Base-by-base conservation (phyloP, 2,888 invertebrate species). In the Flabesymbios commensalis region DNA sequence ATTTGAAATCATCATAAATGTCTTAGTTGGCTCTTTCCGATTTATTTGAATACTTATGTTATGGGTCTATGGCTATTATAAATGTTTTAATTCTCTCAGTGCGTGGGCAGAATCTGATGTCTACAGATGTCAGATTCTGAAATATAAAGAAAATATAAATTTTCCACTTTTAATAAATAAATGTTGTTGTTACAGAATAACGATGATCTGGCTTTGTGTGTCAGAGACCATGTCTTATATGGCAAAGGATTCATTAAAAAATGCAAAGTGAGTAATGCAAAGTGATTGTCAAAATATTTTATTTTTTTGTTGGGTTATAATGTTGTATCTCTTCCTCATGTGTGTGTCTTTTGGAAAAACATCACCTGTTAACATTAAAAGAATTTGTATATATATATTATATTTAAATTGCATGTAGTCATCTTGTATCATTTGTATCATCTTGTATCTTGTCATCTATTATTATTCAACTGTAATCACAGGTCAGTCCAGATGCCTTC, bases 401-500 rank as follows among this genome's bases (percentile, higher is more conserved):
- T n/a, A n/a, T n/a, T 43, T 22, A 7, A 7, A 10, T 22, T 43
- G 24, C 24, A 43, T 17, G 45, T 49, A 28, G 14, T 14, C 1
- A 48, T 10, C 29, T 49, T 29, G 19, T 14, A 10, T 28, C 32
- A 2, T 10, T 19, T 31, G 29, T 3, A 14, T 39, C 14, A 39
- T 52, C 7, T 54, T 24, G 24, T 14, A 5, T 10, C n/a, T n/a
- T n/a, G n/a, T n/a, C n/a, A n/a, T n/a, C n/a, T n/a, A n/a, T n/a
- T n/a, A n/a, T n/a, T n/a, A n/a, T n/a, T n/a, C n/a, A 14, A 3
- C 10, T 29, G 14, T 39, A 36, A 32, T 64, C 63, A 3, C 63
- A 81, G 81, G 75, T 83, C 19, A 84, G 84, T 61, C 85, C 85
- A n/a, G 85, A 85, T 75, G 85, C 85, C 7, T 85, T 81, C 65